Conservation (phyloP, 2,113 vertebrate genomes). For the Sminthopsis crassicaudata region DNA sequence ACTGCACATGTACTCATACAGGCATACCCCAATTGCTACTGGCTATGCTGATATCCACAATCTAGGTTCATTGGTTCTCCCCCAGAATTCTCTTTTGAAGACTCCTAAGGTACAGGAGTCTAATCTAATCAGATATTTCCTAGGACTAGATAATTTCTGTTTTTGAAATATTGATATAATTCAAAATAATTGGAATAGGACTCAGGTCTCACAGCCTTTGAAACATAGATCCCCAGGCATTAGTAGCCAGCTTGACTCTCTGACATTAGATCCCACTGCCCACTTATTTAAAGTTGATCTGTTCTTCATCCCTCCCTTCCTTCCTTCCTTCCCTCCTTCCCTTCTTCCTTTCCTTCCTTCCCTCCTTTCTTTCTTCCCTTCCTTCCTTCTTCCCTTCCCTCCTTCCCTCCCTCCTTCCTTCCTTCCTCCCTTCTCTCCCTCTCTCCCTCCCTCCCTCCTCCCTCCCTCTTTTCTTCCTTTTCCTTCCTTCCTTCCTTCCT, state of each 20-base stretch:
- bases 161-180: not conserved
- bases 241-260: not conserved
- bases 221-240: not conserved
- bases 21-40: not conserved
- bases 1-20: not conserved
- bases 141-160: not conserved
- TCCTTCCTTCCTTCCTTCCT: too few species aligned
- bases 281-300: not conserved
- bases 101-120: not conserved
- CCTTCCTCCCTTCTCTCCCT: too few species aligned
- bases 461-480: too few species aligned
- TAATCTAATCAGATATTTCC: not conserved
- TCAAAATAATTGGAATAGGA: not conserved
- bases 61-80: not conserved
- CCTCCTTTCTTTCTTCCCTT: too few species aligned
- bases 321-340: too few species aligned
- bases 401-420: too few species aligned
- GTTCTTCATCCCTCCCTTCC: accelerated
- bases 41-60: not conserved
- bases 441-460: too few species aligned
- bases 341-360: too few species aligned
- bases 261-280: not conserved
- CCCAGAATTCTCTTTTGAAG: not conserved
- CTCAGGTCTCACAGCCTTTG: not conserved
- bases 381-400: too few species aligned